Evolutionary conservation across 2,797 vertebrate species (phyloP).

Genomic region (Sphenodon punctatus): DNA sequence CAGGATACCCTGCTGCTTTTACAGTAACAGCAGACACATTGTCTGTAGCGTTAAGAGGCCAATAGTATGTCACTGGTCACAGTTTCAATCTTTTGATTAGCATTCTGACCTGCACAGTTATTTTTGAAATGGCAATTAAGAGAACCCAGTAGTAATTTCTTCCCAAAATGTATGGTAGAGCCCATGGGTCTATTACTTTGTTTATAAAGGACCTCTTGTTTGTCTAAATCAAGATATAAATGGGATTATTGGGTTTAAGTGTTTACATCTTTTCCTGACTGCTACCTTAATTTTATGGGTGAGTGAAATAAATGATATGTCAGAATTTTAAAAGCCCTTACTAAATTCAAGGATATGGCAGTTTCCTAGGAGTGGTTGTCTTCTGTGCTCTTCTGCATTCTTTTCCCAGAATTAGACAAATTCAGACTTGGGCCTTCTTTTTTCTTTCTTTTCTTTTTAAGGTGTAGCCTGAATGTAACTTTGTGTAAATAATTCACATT

Average conservation of each 20-base stretch:
- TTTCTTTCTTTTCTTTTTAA: background rate
- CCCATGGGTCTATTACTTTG: constrained; percentile 7
- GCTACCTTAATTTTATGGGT: background rate
- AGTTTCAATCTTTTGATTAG: constrained; percentile 13
- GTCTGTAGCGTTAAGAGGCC: constrained; percentile 40
- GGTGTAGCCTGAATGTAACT: background rate
- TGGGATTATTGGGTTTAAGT: background rate
- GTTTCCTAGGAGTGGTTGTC: background rate
- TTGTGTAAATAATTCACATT: background rate
- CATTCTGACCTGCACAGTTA: background rate
- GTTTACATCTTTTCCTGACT: constrained; percentile 2
- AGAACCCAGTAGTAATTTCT: constrained; percentile 10
- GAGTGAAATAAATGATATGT: background rate
- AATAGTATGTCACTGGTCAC: constrained; percentile 4
- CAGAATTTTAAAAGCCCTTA: background rate
- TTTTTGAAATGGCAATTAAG: constrained; percentile 44
- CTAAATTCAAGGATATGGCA: background rate
- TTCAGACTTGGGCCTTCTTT: background rate
- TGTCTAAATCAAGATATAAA: background rate
- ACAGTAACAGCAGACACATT: constrained; percentile 31
- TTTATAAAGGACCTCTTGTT: constrained; percentile 27
- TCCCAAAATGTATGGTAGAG: background rate
- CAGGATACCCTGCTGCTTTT: constrained; percentile 18
- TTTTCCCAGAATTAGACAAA: background rate
- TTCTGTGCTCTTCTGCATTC: background rate